Evolutionary conservation across 2,797 vertebrate genomes (phyloP), one percentile per base, ranked within the genome.

Genomic region (Chaunax sp.): DNA sequence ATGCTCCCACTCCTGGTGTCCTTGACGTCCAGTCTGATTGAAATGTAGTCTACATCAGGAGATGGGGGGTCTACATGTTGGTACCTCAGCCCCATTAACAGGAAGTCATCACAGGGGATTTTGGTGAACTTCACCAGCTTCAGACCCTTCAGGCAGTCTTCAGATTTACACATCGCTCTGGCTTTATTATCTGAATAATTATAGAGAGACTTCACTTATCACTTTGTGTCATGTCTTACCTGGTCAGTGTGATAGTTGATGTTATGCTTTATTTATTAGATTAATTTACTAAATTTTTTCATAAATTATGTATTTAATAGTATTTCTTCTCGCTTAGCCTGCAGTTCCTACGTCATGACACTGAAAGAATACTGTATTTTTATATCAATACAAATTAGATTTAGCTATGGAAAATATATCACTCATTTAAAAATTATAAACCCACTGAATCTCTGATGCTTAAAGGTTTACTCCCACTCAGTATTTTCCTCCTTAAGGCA

Each of bases 21-120:
- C 57, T 81, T 96, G 57, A 99, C 95, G 70, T 98, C 96, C 89
- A 99, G 5, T 47, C 82, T 93, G 76, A 99, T 89, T 47, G 93
- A 75, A 35, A 99, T 94, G 74, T 97, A 99, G 79, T 99, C 98
- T 0, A 85, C 60, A 57, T 95, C 91, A 47, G 98, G 97, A 0
- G 96, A 97, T 4, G 95, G 95, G 33, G 96, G 95, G 0, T 92
- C 86, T 54, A 82, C 89, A 54, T 99, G 97, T 68, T 92, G 95
- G 44, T 99, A 99, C 6, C 82, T 91, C 72, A 99, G 88, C 2
- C 96, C 96, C 94, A 95, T 94, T 64, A 92, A 7, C 72, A 99
- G 92, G 89, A 99, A 99, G 60, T 98, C 94, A 18, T 97, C 94
- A 28, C 98, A 99, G 77, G 90, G 85, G 51, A 95, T 87, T 77